These are phyloP conservation scores for Aleiodes testaceus DNA, from an alignment of 2,888 invertebrate genomes.

Conservation along the genomic window DNA sequence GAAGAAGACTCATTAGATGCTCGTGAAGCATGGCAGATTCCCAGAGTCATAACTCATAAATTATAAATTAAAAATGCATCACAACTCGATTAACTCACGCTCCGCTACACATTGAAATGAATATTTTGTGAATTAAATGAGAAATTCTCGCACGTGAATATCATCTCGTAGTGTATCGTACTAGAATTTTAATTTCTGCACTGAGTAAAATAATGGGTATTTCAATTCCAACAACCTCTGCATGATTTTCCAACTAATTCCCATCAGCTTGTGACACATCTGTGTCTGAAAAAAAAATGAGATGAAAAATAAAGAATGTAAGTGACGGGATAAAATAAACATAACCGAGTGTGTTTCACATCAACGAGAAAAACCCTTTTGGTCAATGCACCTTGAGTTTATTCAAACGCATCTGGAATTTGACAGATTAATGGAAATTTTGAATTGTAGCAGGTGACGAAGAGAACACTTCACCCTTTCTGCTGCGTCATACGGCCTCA, in stretches of 20 bases:
- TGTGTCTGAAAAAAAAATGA: too few relatives aligned
- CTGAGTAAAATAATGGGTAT: too few relatives aligned
- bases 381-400: too few relatives aligned
- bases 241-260: too few relatives aligned
- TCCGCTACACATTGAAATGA: background rate
- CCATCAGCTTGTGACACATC: too few relatives aligned
- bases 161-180: background rate
- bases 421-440: slow-evolving; percentile 11
- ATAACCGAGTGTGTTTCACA: too few relatives aligned
- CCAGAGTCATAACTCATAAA: slow-evolving; percentile 13
- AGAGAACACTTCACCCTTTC: background rate
- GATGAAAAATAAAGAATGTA: too few relatives aligned
- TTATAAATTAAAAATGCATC: slow-evolving; percentile 18
- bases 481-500: background rate
- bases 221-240: too few relatives aligned
- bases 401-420: background rate
- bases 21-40: slow-evolving; percentile 18
- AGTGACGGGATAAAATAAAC: too few relatives aligned
- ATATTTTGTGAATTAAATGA: too few relatives aligned
- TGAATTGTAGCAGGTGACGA: slow-evolving; percentile 19
- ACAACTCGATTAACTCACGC: slow-evolving; percentile 13
- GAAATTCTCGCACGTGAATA: background rate
- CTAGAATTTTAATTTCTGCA: too few relatives aligned
- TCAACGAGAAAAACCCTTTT: too few relatives aligned
- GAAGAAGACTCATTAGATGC: slow-evolving; percentile 14